Base-by-base conservation (phyloP, 2,797 vertebrate genomes). In the Epinephelus awoara region DNA sequence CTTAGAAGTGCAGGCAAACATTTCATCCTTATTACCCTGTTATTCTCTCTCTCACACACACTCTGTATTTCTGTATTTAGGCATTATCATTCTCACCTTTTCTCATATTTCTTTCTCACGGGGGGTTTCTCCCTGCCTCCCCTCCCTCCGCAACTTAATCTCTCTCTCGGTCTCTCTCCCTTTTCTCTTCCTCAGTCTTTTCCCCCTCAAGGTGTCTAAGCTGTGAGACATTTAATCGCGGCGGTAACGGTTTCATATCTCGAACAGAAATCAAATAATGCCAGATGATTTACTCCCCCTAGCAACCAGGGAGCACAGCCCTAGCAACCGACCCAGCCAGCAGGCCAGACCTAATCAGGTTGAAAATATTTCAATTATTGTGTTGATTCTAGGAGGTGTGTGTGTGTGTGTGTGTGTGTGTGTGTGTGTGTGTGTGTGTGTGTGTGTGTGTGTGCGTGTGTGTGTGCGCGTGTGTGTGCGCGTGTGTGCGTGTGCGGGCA, bases 361-460 rank as follows among this genome's bases (percentile, higher is more conserved):
- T 98, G 97, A 98, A 97, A 99, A 99, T 98, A 99, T 99, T 99
- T 99, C 98, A 99, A 99, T 99, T 99, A 99, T 98, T 99, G 96
- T 97, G 97, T 98, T 98, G 97, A 98, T 98, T 98, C 98, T 97
- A 96, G 97, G 80, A 88, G 74, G 66, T 40, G 67, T 61, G 71
- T 46, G 59, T 63, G 47, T 17, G 50, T 42, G 40, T 25, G 0
- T 70, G 27, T 67, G 63, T 62, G 49, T 55, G 59, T 21, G 18
- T 17, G 29, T 3, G 34, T 34, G 34, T 34, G 34, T 34, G 34
- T 29, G 29, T 29, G 66, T 40, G 67, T 61, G 71, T 46, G 59
- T 63, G 47, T 17, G 50, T 47, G 38, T 23, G 0, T 70, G 27
- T 68, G 63, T 61, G 47, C 51, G 59, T 21, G 18, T 11, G 29